Evolutionary conservation across 1,140 invertebrate species (phyloP).

Genomic region (Monomorium pharaonis): DNA sequence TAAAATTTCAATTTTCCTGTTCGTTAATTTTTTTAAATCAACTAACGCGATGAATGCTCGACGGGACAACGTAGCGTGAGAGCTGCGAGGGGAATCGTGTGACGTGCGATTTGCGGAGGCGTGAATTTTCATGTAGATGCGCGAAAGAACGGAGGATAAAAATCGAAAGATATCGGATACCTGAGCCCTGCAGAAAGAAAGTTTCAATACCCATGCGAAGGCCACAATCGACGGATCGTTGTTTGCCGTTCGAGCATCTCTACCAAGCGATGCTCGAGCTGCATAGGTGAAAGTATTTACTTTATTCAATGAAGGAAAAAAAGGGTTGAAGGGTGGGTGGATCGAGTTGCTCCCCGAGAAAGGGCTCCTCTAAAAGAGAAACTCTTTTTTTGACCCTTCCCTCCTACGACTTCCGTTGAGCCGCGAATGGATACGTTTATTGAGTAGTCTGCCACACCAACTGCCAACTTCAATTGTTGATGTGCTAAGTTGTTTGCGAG

Average conservation of each 20-base stretch:
- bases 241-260: conserved; percentile 56
- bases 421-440: conserved; percentile 42
- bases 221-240: conserved; percentile 62
- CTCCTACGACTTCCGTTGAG: conserved; percentile 35
- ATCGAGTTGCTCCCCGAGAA: conserved; percentile 61
- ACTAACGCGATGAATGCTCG: not conserved
- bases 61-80: conserved; percentile 6
- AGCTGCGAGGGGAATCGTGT: not conserved
- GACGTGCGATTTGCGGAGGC: conserved; percentile 57
- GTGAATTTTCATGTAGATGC: conserved; percentile 68
- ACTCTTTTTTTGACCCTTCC: conserved; percentile 43
- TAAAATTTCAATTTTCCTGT: not conserved
- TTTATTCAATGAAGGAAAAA: conserved; percentile 63
- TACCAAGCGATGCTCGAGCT: conserved; percentile 10
- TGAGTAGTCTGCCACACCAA: conserved; percentile 3
- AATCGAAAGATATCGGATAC: conserved; percentile 53
- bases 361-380: conserved; percentile 42
- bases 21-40: not conserved
- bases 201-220: conserved; percentile 25
- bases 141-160: conserved; percentile 36
- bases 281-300: conserved; percentile 59
- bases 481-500: conserved; percentile 7
- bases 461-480: conserved; percentile 7
- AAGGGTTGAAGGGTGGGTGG: conserved; percentile 56
- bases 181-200: conserved; percentile 51